Percentiles rank a stretch among this genome's conserved stretches.
Evolutionary conservation across 2,113 vertebrate genomes (phyloP).

Genomic region (Zapornia atra): DNA sequence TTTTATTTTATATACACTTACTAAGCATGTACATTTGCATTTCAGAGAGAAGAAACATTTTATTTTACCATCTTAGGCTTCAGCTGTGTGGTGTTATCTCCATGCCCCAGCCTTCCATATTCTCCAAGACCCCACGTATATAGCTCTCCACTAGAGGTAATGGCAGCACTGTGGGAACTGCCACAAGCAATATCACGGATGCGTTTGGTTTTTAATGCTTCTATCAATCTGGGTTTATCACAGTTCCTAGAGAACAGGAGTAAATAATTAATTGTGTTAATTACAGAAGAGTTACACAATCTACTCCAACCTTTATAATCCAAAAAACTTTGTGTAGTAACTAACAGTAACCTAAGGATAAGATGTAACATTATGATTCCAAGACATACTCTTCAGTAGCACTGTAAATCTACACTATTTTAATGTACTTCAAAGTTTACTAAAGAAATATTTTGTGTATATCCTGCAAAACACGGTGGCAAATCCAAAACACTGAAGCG

Average conservation of each 20-base stretch:
- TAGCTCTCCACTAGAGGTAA: slow-evolving; percentile 95
- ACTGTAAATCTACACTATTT: neutral
- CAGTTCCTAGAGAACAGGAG: slow-evolving; percentile 85
- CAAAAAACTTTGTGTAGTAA: neutral
- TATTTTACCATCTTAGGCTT: slow-evolving; percentile 92
- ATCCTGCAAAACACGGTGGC: neutral
- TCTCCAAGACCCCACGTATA: slow-evolving; percentile 98
- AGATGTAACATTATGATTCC: neutral
- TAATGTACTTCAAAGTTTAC: neutral
- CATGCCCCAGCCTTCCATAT: slow-evolving; percentile 94
- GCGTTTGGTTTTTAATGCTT: slow-evolving; percentile 94
- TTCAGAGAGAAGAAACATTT: neutral
- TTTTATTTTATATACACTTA: neutral
- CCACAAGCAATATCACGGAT: slow-evolving; percentile 97
- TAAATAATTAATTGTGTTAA: neutral
- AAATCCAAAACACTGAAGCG: neutral
- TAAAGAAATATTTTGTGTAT: neutral
- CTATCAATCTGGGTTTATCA: slow-evolving; percentile 95
- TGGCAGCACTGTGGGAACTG: slow-evolving; percentile 95
- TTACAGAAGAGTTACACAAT: neutral
- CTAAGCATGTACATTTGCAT: neutral
- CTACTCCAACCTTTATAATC: neutral
- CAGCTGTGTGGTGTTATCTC: slow-evolving; percentile 96
- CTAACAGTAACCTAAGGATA: neutral
- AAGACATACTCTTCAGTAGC: neutral